Base-by-base conservation (phyloP, 1,140 invertebrate species). In the Drosophila baimaii region DNA sequence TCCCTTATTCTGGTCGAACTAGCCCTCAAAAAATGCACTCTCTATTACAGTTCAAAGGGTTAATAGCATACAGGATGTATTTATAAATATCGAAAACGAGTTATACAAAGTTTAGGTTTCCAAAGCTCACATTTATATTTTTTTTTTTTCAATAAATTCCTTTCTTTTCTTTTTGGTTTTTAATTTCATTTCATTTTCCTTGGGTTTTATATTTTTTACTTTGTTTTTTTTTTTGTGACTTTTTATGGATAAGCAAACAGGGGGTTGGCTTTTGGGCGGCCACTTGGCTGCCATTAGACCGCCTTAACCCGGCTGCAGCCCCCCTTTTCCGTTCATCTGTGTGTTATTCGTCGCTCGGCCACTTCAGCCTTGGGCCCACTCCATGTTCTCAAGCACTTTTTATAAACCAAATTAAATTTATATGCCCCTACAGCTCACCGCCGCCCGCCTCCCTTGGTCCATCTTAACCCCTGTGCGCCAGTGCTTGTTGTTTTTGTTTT, bases 371-470 rank as follows among this genome's bases (percentile, higher is more conserved):
- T 39, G 27, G 39, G 39, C 51, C 41, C 57, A 65, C 72, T 78
- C 58, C 44, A 52, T 29, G 56, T 58, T 68, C 81, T 85, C 73
- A 81, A 84, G 81, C 81, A 81, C 81, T 84, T 84, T 84, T 84
- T 84, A 84, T 85, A 85, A 85, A 84, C 81, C 81, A 84, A 84
- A 84, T 84, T 84, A 84, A 84, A 84, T 84, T 81, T 84, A 85
- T 84, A 84, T 85, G 72, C 57, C 75, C 44, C 47, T 43, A 46
- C 77, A 80, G 37, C 43, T 27, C 33, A 13, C 27, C 9, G 31
- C n/a, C 15, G 19, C n/a, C 15, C 41, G 3, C 31, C 27, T 10
- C 15, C 23, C 17, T 3, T 23, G n/a, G 43, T 39, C 2, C 23
- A 12, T 27, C 61, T 66, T 64, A 49, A 37, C 43, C 61, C 61